Percentiles rank a stretch among this genome's conserved stretches.
Evolutionary conservation across 2,113 vertebrate species (phyloP).

Genomic region (Delphinus delphis): DNA sequence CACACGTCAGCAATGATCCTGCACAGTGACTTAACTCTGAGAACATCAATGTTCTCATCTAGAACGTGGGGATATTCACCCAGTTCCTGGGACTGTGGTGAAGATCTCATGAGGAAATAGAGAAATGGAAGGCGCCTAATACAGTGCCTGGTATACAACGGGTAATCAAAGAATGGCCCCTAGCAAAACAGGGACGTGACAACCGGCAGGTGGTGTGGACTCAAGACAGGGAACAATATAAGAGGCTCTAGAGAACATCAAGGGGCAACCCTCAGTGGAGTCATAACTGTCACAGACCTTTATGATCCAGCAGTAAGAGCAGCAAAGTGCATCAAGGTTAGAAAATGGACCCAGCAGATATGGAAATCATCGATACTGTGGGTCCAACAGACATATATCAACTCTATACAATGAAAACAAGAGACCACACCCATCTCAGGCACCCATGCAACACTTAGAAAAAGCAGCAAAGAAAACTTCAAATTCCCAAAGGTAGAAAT

Average conservation of each 20-base stretch:
- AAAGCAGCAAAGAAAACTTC: not conserved
- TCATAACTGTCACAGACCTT: not conserved
- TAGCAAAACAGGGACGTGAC: not conserved
- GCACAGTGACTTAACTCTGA: no score
- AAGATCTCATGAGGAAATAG: not conserved
- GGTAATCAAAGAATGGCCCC: not conserved
- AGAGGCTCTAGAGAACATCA: no score
- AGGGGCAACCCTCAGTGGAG: fast-evolving
- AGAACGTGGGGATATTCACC: fast-evolving
- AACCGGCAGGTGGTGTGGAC: not conserved
- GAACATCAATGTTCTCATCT: not conserved
- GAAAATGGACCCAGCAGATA: not conserved
- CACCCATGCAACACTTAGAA: fast-evolving
- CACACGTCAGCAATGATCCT: no score
- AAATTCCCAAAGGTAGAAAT: not conserved
- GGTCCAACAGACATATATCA: fast-evolving
- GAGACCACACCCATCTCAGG: fast-evolving
- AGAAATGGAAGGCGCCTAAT: not conserved
- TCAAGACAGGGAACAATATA: not conserved
- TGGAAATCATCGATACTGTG: fast-evolving
- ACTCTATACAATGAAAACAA: no score
- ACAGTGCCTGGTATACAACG: not conserved
- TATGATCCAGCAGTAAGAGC: not conserved
- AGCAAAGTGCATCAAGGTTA: not conserved
- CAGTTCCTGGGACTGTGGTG: fast-evolving